A percentile compares a stretch with the other conserved stretches of the same genome.
These are phyloP conservation scores for Phalacrocorax aristotelis DNA, from an alignment of 2,113 vertebrate species.

Conservation along the genomic window DNA sequence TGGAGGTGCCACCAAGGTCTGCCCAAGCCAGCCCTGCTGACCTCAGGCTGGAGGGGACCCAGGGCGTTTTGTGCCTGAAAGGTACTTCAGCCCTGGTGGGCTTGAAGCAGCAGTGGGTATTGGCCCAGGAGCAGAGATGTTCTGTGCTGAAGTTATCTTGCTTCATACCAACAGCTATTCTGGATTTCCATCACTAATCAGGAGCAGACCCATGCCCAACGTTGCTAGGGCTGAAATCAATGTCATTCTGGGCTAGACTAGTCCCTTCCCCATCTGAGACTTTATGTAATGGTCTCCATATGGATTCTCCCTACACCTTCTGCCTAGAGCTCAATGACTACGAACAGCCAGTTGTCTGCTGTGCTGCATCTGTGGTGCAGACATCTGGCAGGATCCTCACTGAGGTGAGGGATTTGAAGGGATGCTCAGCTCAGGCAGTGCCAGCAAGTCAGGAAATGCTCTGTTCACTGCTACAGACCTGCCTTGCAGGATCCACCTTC, in stretches of 20 bases:
- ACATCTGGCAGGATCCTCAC: neutral
- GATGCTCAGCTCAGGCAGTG: neutral
- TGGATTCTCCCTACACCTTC: neutral
- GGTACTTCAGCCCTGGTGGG: neutral
- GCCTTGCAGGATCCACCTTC: neutral
- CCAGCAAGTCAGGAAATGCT: neutral
- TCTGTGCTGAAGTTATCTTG: neutral
- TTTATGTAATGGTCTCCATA: neutral
- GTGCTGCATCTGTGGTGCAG: neutral
- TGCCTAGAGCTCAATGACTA: neutral
- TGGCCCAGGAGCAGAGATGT: neutral
- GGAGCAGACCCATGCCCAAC: neutral
- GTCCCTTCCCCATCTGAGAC: neutral
- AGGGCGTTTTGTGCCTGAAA: neutral
- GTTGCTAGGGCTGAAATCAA: neutral
- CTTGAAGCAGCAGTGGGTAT: neutral
- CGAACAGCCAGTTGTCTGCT: neutral
- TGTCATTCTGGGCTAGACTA: neutral
- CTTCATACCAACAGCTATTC: neutral
- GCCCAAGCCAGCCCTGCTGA: neutral
- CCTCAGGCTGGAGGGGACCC: neutral
- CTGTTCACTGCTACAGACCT: neutral
- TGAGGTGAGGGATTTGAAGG: neutral
- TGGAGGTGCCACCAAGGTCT: neutral
- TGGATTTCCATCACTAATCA: neutral